Base-by-base conservation (phyloP, 2,113 vertebrate genomes). In the Pteruthius melanotis region DNA sequence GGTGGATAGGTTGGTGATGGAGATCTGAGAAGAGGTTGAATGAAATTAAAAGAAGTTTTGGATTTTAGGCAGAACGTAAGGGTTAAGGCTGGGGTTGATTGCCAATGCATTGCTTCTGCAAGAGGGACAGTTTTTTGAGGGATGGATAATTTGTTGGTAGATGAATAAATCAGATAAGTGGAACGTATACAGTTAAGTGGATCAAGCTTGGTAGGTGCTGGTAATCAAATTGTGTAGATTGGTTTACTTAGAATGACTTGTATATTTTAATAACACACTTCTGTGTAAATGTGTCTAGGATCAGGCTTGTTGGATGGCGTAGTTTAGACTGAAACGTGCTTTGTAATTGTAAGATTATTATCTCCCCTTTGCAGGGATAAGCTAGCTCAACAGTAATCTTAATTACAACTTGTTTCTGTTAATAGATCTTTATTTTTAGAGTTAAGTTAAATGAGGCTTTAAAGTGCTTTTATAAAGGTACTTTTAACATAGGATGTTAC, bases 371-470 rank as follows among this genome's bases (percentile, higher is more conserved):
- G 28, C 45, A 93, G 63, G 52, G 52, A 79, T 63, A 84, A 72
- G 50, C 27, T 57, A 61, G 61, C 61, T 87, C 87, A 89, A 87
- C 63, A 69, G 37, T 77, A 80, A 12, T 82, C 81, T 95, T 82
- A 95, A 76, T 79, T 93, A 78, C 76, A 83, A 17, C 53, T 87
- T 89, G 47, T 82, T 91, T 94, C 53, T 82, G 44, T 91, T 89
- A 89, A 71, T 72, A 87, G 33, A 65, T 78, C 65, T 71, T 81
- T 95, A 90, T 78, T 92, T 94, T 92, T 87, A 61, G 61, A 69
- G 35, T 72, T 77, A 87, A 59, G 40, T 60, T 89, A 78, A 82
- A 87, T 61, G 65, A 84, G 35, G 24, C 70, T 85, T 87, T 80
- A 61, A 85, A 91, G 22, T 39, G 30, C 31, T 87, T 87, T 66